Evolutionary conservation across 2,113 vertebrate species (phyloP).

Genomic region (Zosterops japonicus): DNA sequence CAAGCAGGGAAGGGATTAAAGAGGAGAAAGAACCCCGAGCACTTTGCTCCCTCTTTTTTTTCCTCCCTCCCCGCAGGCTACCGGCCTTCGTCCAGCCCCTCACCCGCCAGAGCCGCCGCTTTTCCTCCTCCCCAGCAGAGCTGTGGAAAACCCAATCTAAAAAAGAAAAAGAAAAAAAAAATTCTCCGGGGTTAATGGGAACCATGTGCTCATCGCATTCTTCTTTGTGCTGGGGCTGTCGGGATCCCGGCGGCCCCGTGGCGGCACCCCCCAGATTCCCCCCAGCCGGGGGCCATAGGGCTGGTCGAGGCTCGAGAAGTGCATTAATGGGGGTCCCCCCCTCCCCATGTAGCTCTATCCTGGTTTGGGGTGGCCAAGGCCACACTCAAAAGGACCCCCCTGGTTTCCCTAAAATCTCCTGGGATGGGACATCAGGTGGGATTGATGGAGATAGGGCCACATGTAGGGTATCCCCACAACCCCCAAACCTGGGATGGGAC

Average conservation of each 20-base stretch:
- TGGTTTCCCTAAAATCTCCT: not conserved
- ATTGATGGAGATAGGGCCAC: accelerated
- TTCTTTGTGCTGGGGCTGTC: conserved; percentile 45
- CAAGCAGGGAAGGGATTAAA: conserved; percentile 30
- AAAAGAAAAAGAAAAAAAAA: not conserved
- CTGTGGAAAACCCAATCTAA: not conserved
- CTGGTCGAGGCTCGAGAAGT: not conserved
- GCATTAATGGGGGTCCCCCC: not conserved
- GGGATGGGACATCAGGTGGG: not conserved
- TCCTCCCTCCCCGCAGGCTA: not conserved
- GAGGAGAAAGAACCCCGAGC: not conserved
- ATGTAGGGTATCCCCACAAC: not conserved
- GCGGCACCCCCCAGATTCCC: not conserved
- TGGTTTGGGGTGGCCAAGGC: not conserved
- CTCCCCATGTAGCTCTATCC: not conserved
- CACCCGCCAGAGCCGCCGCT: not conserved
- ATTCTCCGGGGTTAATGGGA: not conserved
- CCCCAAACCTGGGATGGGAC: not conserved
- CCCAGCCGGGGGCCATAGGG: accelerated
- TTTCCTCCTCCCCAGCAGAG: not conserved
- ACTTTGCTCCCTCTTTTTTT: not conserved
- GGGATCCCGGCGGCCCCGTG: not conserved
- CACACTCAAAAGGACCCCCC: not conserved
- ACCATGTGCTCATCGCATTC: conserved; percentile 44
- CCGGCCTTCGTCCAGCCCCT: not conserved